A percentile compares a stretch with the other conserved stretches of the same genome.
These are phyloP conservation scores for Gonatopus flavifemur DNA, from an alignment of 1,140 invertebrate species.

Conservation along the genomic window DNA sequence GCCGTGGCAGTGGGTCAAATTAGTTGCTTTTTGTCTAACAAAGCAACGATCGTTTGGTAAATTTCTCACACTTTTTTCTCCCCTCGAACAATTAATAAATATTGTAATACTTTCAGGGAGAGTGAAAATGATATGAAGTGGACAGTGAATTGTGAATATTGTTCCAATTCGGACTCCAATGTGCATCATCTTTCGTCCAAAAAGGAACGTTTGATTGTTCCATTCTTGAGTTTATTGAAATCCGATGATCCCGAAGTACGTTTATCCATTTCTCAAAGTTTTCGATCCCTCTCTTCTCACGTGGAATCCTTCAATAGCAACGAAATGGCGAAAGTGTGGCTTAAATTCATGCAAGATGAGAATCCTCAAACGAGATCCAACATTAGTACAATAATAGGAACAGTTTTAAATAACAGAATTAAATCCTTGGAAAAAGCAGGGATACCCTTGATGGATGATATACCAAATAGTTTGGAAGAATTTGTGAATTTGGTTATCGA, in stretches of 20 bases:
- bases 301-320: conserved; percentile 47
- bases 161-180: conserved; percentile 23
- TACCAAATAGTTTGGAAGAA: conserved; percentile 50
- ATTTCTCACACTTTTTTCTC: neutral
- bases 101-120: conserved; percentile 30
- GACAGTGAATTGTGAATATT: conserved; percentile 41
- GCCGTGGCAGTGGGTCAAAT: conserved; percentile 38
- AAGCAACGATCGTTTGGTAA: conserved; percentile 39
- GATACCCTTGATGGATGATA: conserved; percentile 25
- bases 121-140: conserved; percentile 33
- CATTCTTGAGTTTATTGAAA: conserved; percentile 33
- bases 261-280: conserved; percentile 39
- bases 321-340: conserved; percentile 45
- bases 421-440: conserved; percentile 21
- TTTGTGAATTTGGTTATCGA: conserved; percentile 59
- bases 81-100: neutral
- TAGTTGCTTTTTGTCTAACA: conserved; percentile 41
- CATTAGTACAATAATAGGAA: conserved; percentile 39
- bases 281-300: conserved; percentile 53
- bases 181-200: conserved; percentile 12
- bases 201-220: conserved; percentile 29
- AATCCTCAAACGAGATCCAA: conserved; percentile 43
- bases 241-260: conserved; percentile 34
- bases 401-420: conserved; percentile 46
- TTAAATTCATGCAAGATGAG: conserved; percentile 45